Conservation (phyloP, 2,113 vertebrate species). For the Corythornis vintsioides region DNA sequence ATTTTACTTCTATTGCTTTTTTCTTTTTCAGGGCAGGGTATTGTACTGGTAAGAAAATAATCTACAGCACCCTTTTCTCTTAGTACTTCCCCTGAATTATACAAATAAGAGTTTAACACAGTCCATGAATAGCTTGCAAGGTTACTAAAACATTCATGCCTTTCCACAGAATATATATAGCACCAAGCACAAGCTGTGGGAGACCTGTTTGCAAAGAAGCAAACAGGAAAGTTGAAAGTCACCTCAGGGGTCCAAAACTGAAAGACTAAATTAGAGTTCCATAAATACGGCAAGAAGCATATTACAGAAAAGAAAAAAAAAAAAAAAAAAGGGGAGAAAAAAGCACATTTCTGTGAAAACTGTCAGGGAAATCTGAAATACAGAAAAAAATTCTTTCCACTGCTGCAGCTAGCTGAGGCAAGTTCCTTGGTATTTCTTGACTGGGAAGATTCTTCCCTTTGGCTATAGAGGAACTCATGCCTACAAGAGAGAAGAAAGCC, state of each 20-base stretch:
- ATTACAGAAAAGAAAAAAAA: background rate
- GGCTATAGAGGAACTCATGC: constrained; percentile 12
- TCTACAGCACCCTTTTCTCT: background rate
- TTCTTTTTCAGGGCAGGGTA: background rate
- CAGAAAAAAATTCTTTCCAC: constrained; percentile 18
- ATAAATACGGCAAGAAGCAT: background rate
- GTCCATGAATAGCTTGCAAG: background rate
- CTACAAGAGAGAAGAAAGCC: constrained; percentile 13
- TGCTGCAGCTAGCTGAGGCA: constrained; percentile 55
- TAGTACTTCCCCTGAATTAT: background rate
- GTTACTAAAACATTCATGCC: background rate
- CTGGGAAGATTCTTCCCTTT: constrained; percentile 49
- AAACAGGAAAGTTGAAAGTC: background rate
- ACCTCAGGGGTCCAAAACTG: background rate
- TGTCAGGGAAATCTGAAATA: constrained; percentile 13
- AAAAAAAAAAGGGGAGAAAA: too few relatives aligned
- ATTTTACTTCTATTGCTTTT: background rate
- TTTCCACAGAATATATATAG: background rate
- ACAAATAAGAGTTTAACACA: background rate
- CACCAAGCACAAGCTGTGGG: background rate
- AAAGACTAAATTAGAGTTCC: background rate
- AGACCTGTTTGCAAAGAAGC: background rate
- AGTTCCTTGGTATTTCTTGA: constrained; percentile 51
- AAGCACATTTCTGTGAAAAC: background rate
- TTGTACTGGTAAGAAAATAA: background rate